Conservation (phyloP, 2,797 vertebrate species). For the Micrastur ruficollis region DNA sequence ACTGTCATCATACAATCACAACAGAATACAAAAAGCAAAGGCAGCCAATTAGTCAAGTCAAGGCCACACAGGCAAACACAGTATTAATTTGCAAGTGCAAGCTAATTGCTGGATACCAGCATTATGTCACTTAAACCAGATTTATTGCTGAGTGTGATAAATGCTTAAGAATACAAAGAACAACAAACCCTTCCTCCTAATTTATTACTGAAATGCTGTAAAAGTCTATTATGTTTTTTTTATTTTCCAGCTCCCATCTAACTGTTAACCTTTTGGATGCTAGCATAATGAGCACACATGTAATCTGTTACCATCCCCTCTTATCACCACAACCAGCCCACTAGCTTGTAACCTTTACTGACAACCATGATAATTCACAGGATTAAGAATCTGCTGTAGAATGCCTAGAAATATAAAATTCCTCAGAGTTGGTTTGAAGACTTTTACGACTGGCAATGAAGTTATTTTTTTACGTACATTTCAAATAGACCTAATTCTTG, state of each 20-base stretch:
- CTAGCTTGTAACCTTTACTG: background rate
- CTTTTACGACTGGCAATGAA: background rate
- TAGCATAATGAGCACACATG: background rate
- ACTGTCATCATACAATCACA: constrained; percentile 25
- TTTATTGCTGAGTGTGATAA: background rate
- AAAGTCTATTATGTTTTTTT: background rate
- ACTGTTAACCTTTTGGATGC: background rate
- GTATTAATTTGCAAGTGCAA: background rate
- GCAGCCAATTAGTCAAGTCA: constrained; percentile 33
- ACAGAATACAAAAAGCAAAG: constrained; percentile 14
- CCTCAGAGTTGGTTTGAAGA: background rate
- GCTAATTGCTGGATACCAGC: constrained; percentile 10
- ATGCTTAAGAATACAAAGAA: background rate
- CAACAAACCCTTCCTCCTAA: background rate
- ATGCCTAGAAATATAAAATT: background rate
- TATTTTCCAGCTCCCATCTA: background rate
- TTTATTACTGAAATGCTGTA: background rate
- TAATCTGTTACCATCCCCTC: background rate
- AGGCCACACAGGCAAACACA: background rate
- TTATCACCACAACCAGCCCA: background rate
- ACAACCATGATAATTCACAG: background rate
- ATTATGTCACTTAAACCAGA: background rate
- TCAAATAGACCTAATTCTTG: background rate
- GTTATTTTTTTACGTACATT: background rate
- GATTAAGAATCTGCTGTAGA: background rate